Percentiles rank a stretch among this genome's conserved stretches.
Evolutionary conservation across 2,888 invertebrate species (phyloP).

Genomic region (Erebia ligea): DNA sequence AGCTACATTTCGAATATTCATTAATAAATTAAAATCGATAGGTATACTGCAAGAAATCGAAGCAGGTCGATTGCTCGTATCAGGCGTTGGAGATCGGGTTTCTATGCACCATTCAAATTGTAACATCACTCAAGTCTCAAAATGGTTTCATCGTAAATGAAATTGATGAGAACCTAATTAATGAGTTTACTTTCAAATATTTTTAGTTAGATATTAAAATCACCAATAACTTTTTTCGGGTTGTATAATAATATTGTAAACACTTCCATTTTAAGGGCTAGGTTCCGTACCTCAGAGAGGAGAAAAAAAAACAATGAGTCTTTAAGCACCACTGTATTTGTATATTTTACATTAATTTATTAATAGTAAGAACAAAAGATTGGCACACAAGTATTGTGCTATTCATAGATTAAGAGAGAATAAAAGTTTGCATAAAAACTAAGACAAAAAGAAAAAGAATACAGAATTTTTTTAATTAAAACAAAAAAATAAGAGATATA

Average conservation of each 20-base stretch:
- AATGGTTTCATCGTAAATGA: slow-evolving; percentile 52
- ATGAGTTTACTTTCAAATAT: slow-evolving; percentile 74
- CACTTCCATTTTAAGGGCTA: neutral
- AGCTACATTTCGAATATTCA: slow-evolving; percentile 52
- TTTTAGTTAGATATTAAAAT: slow-evolving; percentile 54
- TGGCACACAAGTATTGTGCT: no score
- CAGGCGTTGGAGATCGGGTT: slow-evolving; percentile 9
- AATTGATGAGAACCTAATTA: slow-evolving; percentile 73
- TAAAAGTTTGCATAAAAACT: no score
- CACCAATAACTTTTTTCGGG: neutral
- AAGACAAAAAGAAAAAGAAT: no score
- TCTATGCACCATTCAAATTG: slow-evolving; percentile 52
- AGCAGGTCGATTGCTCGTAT: slow-evolving; percentile 23
- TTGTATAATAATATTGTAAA: neutral
- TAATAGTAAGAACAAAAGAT: no score
- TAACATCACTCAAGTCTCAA: slow-evolving; percentile 66
- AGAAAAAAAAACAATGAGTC: no score
- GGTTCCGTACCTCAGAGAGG: neutral
- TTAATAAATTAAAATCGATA: slow-evolving; percentile 50
- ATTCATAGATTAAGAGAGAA: no score
- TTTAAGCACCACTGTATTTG: no score
- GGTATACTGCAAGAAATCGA: slow-evolving; percentile 31
- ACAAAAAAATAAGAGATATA: no score
- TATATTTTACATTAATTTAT: no score
- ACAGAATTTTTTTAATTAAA: no score